Conservation (phyloP, 2,888 invertebrate species). For the Idaea biselata region DNA sequence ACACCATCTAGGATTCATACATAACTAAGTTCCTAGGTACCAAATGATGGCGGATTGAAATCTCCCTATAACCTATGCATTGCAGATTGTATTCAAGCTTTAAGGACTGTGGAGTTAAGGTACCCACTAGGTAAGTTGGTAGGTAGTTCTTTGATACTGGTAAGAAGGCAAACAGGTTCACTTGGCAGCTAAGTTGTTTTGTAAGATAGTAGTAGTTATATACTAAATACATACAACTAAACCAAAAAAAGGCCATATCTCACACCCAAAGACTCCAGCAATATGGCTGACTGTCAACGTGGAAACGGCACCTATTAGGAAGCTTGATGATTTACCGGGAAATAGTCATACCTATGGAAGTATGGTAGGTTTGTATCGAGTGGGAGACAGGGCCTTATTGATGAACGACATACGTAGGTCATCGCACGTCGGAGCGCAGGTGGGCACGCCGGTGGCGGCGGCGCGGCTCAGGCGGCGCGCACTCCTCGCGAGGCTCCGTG, state of each 20-base stretch:
- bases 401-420: constrained; percentile 70
- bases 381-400: constrained; percentile 31
- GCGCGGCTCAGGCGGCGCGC: constrained; percentile 38
- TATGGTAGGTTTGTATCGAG: constrained; percentile 11
- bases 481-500: constrained; percentile 30
- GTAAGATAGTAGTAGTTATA: neutral
- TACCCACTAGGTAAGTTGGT: neutral
- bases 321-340: neutral
- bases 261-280: constrained; percentile 12
- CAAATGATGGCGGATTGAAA: neutral
- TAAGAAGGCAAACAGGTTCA: neutral
- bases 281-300: neutral
- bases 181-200: neutral
- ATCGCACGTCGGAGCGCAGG: constrained; percentile 68
- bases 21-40: too few species aligned
- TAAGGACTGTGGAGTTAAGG: neutral
- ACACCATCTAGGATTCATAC: neutral
- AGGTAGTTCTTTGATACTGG: neutral
- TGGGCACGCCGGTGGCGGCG: constrained; percentile 61
- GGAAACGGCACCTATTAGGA: neutral
- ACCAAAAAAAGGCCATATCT: constrained; percentile 12
- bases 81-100: neutral
- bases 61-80: neutral
- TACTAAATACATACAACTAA: constrained; percentile 2
- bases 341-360: constrained; percentile 6